phyloP scores from a whole-genome alignment of 2,113 vertebrate species.

The Cheilinus undulatus region DNA sequence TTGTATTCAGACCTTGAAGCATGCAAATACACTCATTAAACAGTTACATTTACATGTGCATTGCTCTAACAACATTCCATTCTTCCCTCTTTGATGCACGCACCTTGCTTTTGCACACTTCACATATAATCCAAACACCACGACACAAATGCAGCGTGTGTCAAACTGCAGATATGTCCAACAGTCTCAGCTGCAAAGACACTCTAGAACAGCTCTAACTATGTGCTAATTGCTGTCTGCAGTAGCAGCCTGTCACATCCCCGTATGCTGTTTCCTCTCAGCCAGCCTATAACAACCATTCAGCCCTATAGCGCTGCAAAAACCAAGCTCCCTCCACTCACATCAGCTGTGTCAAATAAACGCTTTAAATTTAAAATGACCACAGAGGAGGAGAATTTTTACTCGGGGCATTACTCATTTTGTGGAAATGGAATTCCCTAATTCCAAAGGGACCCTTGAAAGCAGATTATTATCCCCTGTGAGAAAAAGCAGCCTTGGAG shows the following conservation, averaged over 20 bases:
- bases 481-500: slow-evolving; percentile 50
- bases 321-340: slow-evolving; percentile 19
- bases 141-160: slow-evolving; percentile 5
- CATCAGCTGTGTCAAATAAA: slow-evolving; percentile 69
- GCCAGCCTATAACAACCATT: slow-evolving; percentile 35
- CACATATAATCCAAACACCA: slow-evolving; percentile 1
- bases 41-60: too few relatives aligned
- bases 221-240: slow-evolving; percentile 62
- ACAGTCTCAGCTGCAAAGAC: background rate
- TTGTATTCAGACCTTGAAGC: too few relatives aligned
- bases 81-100: too few relatives aligned
- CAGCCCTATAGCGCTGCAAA: slow-evolving; percentile 21
- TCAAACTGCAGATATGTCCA: background rate
- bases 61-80: too few relatives aligned
- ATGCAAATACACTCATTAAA: too few relatives aligned
- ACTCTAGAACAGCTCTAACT: slow-evolving; percentile 33
- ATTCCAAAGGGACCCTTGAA: slow-evolving; percentile 65
- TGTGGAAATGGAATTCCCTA: slow-evolving; percentile 66
- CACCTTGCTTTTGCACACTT: background rate
- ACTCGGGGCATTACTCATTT: slow-evolving; percentile 67
- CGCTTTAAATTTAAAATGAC: slow-evolving; percentile 65
- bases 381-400: slow-evolving; percentile 59
- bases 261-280: slow-evolving; percentile 61
- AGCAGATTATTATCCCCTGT: slow-evolving; percentile 65
- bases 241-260: slow-evolving; percentile 59